Evolutionary conservation across 1,140 invertebrate species (phyloP).

Genomic region (Propsilocerus akamusi): DNA sequence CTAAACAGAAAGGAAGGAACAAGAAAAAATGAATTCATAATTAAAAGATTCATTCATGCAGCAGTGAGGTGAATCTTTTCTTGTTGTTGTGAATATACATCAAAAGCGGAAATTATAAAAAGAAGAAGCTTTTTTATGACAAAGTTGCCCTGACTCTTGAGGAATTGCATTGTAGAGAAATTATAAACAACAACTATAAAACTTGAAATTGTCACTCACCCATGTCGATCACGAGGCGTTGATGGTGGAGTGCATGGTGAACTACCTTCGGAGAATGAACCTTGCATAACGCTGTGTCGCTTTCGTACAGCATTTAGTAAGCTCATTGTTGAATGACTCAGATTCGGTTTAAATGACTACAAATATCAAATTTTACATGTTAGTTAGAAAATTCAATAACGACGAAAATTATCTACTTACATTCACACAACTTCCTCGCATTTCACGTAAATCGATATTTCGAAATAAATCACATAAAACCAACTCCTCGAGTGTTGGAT

Average conservation of each 20-base stretch:
- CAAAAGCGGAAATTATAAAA: too few relatives aligned
- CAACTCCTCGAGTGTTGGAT: slow-evolving; percentile 57
- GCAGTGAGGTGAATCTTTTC: too few relatives aligned
- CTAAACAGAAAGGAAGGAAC: background rate
- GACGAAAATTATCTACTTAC: slow-evolving; percentile 18
- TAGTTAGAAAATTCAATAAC: background rate
- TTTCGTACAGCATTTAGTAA: slow-evolving; percentile 22
- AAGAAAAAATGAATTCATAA: too few relatives aligned
- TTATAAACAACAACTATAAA: background rate
- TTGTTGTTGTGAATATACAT: too few relatives aligned
- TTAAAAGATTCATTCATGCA: too few relatives aligned
- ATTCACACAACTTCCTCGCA: slow-evolving; percentile 42
- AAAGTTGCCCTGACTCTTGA: too few relatives aligned
- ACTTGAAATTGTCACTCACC: background rate
- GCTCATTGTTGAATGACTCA: slow-evolving; percentile 22
- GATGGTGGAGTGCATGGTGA: slow-evolving; percentile 23
- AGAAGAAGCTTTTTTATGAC: too few relatives aligned
- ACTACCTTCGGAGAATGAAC: slow-evolving; percentile 22
- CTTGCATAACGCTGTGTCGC: slow-evolving; percentile 21
- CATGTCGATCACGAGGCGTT: slow-evolving; percentile 12
- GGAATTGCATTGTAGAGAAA: too few relatives aligned
- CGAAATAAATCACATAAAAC: slow-evolving; percentile 64
- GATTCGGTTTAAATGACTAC: slow-evolving; percentile 24
- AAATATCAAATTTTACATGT: background rate
- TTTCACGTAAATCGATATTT: slow-evolving; percentile 71